These are phyloP conservation scores for Trichoplusia ni DNA, from an alignment of 1,140 invertebrate species.

Conservation along the genomic window DNA sequence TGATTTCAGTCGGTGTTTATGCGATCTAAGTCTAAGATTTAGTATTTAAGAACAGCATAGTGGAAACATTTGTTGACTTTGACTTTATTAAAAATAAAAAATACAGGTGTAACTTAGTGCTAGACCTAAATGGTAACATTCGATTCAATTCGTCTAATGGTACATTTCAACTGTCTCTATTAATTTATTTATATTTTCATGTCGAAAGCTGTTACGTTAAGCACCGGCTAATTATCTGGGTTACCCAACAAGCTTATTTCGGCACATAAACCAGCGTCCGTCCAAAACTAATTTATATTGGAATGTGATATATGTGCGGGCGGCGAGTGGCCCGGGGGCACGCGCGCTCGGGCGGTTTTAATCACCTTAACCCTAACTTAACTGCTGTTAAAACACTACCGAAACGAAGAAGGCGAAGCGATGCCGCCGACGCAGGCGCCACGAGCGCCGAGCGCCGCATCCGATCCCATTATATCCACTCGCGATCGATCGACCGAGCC, in stretches of 20 bases:
- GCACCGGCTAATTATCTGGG: constrained; percentile 47
- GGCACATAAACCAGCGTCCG: constrained; percentile 58
- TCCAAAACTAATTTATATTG: constrained; percentile 78
- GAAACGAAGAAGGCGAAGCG: constrained; percentile 31
- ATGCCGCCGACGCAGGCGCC: constrained; percentile 55
- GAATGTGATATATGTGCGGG: constrained; percentile 76
- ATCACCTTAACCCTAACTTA: constrained; percentile 69
- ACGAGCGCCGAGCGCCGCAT: constrained; percentile 26
- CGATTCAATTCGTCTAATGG: too few relatives aligned
- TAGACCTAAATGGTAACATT: too few relatives aligned
- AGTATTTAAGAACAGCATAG: too few relatives aligned
- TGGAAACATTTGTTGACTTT: too few relatives aligned
- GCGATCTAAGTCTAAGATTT: too few relatives aligned
- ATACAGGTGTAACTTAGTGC: too few relatives aligned
- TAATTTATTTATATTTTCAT: constrained; percentile 33
- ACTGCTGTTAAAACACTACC: constrained; percentile 61
- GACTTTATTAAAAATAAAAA: too few relatives aligned
- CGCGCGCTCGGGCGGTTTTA: constrained; percentile 63
- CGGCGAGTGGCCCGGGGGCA: constrained; percentile 57
- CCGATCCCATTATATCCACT: constrained; percentile 32
- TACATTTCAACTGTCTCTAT: background rate
- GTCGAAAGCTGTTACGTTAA: constrained; percentile 40
- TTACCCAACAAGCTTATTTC: constrained; percentile 52
- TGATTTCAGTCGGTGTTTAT: too few relatives aligned
- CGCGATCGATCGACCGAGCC: background rate